Percentiles rank a stretch among this genome's conserved stretches.
phyloP scores from a whole-genome alignment of 1,140 invertebrate species.

The Rhyzopertha dominica region DNA sequence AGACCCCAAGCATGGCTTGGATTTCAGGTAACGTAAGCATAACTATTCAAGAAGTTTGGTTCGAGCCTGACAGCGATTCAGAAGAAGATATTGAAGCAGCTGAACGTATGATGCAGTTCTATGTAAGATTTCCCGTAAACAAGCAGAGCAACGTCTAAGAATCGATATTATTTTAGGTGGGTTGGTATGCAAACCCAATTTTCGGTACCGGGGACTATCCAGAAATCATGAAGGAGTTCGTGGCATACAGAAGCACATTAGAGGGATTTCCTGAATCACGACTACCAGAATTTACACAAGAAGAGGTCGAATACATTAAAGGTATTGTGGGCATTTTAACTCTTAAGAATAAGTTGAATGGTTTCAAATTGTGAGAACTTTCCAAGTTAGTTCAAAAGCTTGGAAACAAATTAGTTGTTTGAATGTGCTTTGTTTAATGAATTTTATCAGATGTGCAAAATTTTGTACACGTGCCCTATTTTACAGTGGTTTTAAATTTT shows the following conservation, averaged over 20 bases:
- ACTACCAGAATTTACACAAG: conserved; percentile 43
- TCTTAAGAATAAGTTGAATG: not conserved
- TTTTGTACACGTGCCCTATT: too few species aligned
- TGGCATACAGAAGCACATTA: conserved; percentile 43
- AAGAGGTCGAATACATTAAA: conserved; percentile 41
- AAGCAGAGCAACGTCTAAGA: not conserved
- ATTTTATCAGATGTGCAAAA: too few species aligned
- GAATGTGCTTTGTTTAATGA: too few species aligned
- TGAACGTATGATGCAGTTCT: conserved; percentile 46
- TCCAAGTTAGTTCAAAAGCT: conserved; percentile 7
- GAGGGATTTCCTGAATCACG: conserved; percentile 44
- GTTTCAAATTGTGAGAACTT: not conserved
- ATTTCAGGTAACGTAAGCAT: conserved; percentile 47
- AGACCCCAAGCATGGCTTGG: not conserved
- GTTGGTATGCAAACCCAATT: conserved; percentile 49
- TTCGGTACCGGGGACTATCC: conserved; percentile 52
- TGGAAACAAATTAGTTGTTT: too few species aligned
- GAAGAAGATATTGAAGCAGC: conserved; percentile 46
- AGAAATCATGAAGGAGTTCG: conserved; percentile 42
- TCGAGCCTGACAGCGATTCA: conserved; percentile 43
- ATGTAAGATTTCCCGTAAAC: conserved; percentile 35
- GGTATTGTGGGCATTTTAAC: conserved; percentile 22
- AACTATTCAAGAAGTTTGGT: conserved; percentile 44
- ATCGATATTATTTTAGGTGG: conserved; percentile 36
- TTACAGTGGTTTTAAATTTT: too few species aligned